Conservation (phyloP, 2,888 invertebrate genomes). For the Agrilus biguttatus region DNA sequence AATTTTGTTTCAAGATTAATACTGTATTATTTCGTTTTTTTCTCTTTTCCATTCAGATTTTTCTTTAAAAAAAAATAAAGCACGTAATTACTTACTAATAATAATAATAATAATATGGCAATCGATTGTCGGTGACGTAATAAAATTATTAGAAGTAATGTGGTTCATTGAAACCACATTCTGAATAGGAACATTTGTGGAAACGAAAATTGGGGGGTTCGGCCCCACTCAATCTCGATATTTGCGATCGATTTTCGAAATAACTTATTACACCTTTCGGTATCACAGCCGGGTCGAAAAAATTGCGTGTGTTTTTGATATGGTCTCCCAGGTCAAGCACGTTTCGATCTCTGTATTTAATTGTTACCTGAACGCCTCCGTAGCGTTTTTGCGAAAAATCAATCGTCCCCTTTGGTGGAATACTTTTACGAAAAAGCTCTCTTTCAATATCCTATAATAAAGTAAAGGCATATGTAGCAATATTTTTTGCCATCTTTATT, state of each 20-base stretch:
- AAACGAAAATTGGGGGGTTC: conserved; percentile 10
- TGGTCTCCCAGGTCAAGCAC: conserved; percentile 44
- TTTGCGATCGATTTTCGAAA: conserved; percentile 48
- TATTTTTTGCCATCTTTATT: conserved; percentile 10
- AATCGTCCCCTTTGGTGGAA: no score
- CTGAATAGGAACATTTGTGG: conserved; percentile 7
- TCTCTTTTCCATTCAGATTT: no score
- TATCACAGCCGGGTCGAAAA: conserved; percentile 38
- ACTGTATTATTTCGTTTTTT: no score
- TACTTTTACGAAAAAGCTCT: no score
- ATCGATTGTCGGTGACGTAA: no score
- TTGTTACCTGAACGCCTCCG: conserved; percentile 22
- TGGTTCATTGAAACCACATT: conserved; percentile 11
- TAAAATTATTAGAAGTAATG: conserved; percentile 4
- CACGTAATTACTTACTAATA: no score
- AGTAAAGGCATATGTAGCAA: neutral
- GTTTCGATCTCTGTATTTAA: conserved; percentile 37
- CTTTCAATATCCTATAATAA: neutral
- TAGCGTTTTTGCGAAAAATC: neutral
- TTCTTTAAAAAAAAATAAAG: no score
- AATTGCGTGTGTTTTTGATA: conserved; percentile 29
- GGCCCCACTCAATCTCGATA: conserved; percentile 14
- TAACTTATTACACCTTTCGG: conserved; percentile 40
- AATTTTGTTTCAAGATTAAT: no score
- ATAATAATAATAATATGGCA: no score